Evolutionary conservation across 2,888 invertebrate species (phyloP).

Genomic region (Drosophila kuntzei): DNA sequence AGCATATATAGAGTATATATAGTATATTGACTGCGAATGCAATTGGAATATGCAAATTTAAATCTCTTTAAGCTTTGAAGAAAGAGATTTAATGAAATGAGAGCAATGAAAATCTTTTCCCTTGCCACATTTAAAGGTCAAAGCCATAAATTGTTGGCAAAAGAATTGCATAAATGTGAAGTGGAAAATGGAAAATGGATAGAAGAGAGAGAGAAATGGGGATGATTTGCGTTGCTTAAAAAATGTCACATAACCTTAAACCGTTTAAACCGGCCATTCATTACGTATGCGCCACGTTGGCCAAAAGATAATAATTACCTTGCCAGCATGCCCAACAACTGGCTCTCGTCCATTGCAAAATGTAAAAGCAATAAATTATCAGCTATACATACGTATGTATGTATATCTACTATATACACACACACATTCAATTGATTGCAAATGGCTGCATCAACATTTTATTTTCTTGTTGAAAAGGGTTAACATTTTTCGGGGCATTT

Average conservation of each 20-base stretch:
- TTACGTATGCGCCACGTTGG: constrained; percentile 70
- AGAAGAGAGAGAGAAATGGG: not conserved
- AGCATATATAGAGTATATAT: not conserved
- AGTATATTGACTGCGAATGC: not conserved
- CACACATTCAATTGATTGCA: constrained; percentile 65
- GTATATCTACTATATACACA: constrained; percentile 19
- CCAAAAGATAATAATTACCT: constrained; percentile 75
- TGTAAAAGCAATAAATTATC: constrained; percentile 67
- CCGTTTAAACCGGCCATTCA: constrained; percentile 62
- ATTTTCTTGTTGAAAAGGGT: constrained; percentile 69
- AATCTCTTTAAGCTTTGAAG: constrained; percentile 14
- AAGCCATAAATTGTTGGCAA: constrained; percentile 55
- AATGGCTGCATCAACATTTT: constrained; percentile 65
- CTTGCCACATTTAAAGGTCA: constrained; percentile 49
- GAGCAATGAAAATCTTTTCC: constrained; percentile 43
- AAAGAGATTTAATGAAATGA: constrained; percentile 38
- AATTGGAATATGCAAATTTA: constrained; percentile 6
- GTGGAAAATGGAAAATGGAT: constrained; percentile 10
- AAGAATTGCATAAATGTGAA: constrained; percentile 34
- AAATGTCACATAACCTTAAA: constrained; percentile 61
- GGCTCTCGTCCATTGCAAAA: constrained; percentile 27
- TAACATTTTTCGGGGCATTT: constrained; percentile 46
- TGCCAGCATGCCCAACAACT: constrained; percentile 42
- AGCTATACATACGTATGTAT: constrained; percentile 32
- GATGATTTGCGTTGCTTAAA: constrained; percentile 28